Base-by-base conservation (phyloP, 2,113 vertebrate genomes). In the Gadus chalcogrammus region DNA sequence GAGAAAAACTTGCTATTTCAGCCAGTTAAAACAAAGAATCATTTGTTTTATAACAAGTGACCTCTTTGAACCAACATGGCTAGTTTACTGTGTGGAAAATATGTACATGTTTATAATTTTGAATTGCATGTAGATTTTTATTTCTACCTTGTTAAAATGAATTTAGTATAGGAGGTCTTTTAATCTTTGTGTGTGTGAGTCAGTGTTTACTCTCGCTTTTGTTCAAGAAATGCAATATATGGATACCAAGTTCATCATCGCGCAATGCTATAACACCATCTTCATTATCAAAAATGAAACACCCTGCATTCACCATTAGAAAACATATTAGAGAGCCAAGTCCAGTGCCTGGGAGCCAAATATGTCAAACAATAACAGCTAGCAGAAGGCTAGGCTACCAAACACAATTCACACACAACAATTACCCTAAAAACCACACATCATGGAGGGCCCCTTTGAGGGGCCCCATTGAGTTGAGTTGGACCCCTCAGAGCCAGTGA, bases 141-240 rank as follows among this genome's bases (percentile, higher is more conserved):
- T 58, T 58, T 58, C 13, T 15, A 56, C 13, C 55, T 5, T 42
- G 38, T 42, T 42, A 42, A 42, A 42, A 42, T 42, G 1, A 42
- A 42, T 42, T 1, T 15, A 56, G 15, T 12, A 17, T 15, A 6
- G 11, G 7, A 58, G 11, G 16, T 58, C 2, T 58, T 58, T 58
- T 17, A 17, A 12, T 5, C 20, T 58, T 35, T 68, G 58, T 53
- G 22, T 62, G 71, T 67, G 71, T 67, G 58, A 16, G 15, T 16
- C 3, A 24, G 64, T 71, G 48, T 58, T 24, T 72, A 60, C 68
- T 65, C 58, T 58, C 71, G 48, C 71, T 65, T 68, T 59, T 64
- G 64, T 68, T 20, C 27, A 4, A 13, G 42, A 48, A 48, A 48
- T 1, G 42, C 42, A 48, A 48, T 48, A 9, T 48, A 35, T 48